Base-by-base conservation (phyloP, 1,140 invertebrate species). In the Scaptomyza hsui region DNA sequence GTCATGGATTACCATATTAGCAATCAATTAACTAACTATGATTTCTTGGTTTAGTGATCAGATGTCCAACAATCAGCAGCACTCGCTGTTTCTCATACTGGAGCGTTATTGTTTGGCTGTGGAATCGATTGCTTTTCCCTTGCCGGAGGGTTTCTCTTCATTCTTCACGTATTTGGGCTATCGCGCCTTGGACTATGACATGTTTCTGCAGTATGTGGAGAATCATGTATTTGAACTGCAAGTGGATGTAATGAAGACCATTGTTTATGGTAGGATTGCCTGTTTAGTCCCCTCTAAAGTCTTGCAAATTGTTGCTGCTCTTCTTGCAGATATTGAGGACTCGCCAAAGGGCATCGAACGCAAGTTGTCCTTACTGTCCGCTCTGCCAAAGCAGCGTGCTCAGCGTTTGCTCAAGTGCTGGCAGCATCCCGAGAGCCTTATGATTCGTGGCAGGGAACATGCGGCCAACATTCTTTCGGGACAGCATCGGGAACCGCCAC, bases 111-210 rank as follows among this genome's bases (percentile, higher is more conserved):
- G 94, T 72, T 93, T 95, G 64, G 94, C 96, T 1, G 93, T 95
- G 18, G 96, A 96, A 88, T 94, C 93, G n/a, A 93, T 96, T 49
- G 96, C 96, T 7, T 97, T 95, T 92, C 96, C 96, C 1, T 92
- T 96, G 61, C 96, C 96, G 21, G 95, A 96, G 85, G 96, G 96
- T 16, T 97, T 97, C 80, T 95, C 95, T 9, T 97, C 96, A 9
- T 97, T 97, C 92, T 96, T 97, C 82, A 95, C 96, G 7, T 97
- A 96, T 90, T 92, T 97, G 41, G 96, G 96, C 1, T 97, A 96
- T 89, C 93, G 95, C 68, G 94, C 95, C 1, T 88, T 97, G 53
- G 93, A 94, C 45, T 96, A 95, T 90, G 92, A 94, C 44, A 94
- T 94, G 76, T 97, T 97, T 89, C 76, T 96, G 35, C 96, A 96